Base-by-base conservation (phyloP, 2,797 vertebrate genomes). In the Lepilemur septentrionalis region DNA sequence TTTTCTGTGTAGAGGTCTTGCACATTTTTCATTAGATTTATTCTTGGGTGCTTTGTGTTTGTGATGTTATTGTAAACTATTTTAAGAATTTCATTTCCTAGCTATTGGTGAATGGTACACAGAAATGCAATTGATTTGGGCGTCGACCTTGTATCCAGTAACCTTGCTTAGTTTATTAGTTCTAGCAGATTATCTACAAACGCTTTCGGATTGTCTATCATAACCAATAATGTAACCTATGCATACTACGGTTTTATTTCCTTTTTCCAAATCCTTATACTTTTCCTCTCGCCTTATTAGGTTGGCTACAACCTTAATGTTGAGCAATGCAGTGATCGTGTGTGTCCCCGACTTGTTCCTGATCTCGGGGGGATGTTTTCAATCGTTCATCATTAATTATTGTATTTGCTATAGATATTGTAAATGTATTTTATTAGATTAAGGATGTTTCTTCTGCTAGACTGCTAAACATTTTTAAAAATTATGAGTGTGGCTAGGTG, bases 261-360 rank as follows among this genome's bases (percentile, higher is more conserved):
- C 41, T 11, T 61, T 22, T 20, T 28, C 18, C 48, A 13, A 38
- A 18, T n/a, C 55, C 14, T 48, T 28, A 1, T 0, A 1, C 11
- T 32, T 55, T 35, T 46, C n/a, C 5, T 41, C 32, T 87, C 89
- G 35, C 50, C 32, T 30, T 17, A 7, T 7, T 28, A 20, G 5
- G 0, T 41, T 41, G n/a, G 28, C 59, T 61, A 28, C 73, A 48
- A n/a, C 11, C 30, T 59, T 65, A 22, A 13, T 7, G 9, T 35
- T 7, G 6, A 28, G 18, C 13, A 14, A 11, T 7, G 2, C 0
- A 1, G 57, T 0, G 25, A 30, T 0, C 0, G 1, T 23, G 57
- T 32, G 17, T 38, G 3, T 15, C 28, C 73, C 61, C n/a, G 32
- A 14, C 46, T 52, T 43, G 30, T 5, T 13, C 38, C 85, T 72